A percentile compares a stretch with the other conserved stretches of the same genome.
These are phyloP conservation scores for Nematolebias whitei DNA, from an alignment of 2,113 vertebrate genomes.

Conservation along the genomic window DNA sequence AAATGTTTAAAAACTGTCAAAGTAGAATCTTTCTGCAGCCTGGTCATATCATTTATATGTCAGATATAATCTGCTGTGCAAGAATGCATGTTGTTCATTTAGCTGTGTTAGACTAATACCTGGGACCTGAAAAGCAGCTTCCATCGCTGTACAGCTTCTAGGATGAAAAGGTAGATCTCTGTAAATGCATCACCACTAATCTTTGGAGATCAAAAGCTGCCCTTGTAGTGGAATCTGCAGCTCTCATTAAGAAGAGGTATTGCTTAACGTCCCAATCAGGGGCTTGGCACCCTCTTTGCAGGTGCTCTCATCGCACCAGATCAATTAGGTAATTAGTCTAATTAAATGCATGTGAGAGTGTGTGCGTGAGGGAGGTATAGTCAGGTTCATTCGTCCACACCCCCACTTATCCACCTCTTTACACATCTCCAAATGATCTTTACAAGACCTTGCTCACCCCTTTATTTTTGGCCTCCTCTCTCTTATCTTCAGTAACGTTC, in stretches of 20 bases:
- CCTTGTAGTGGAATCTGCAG: conserved; percentile 58
- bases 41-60: too few species aligned
- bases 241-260: conserved; percentile 62
- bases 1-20: too few species aligned
- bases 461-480: conserved; percentile 50
- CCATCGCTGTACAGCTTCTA: conserved; percentile 36
- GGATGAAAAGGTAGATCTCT: conserved; percentile 57
- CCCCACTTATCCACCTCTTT: conserved; percentile 49
- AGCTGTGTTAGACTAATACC: too few species aligned
- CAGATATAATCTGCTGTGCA: too few species aligned
- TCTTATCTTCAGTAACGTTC: conserved; percentile 59
- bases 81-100: too few species aligned
- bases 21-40: too few species aligned
- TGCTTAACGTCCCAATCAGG: conserved; percentile 47
- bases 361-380: conserved; percentile 20
- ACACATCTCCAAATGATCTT: conserved; percentile 63
- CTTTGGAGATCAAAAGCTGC: conserved; percentile 57
- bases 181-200: conserved; percentile 38
- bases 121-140: not conserved
- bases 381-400: conserved; percentile 61
- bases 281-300: conserved; percentile 46
- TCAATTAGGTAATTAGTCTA: conserved; percentile 71
- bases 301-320: conserved; percentile 56
- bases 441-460: conserved; percentile 52
- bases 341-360: conserved; percentile 36